Evolutionary conservation across 2,888 invertebrate genomes (phyloP).

Genomic region (Drosophila recens): DNA sequence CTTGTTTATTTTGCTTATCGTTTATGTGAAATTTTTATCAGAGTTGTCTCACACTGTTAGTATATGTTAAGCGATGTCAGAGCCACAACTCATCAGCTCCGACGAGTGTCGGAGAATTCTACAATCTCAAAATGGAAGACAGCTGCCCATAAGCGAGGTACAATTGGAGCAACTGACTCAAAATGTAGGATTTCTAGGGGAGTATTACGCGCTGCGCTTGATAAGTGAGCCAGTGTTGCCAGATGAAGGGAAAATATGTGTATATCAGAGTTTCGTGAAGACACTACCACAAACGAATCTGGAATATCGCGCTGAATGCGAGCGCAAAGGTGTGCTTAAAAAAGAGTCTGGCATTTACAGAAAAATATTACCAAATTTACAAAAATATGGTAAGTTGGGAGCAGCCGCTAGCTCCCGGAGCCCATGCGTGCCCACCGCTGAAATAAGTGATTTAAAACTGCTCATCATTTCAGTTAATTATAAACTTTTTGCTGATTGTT

Average conservation of each 20-base stretch:
- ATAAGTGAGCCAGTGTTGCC: background rate
- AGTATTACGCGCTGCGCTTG: constrained; percentile 8
- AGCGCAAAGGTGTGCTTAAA: constrained; percentile 5
- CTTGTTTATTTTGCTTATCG: background rate
- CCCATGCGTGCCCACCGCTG: too few relatives aligned
- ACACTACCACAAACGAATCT: constrained; percentile 18
- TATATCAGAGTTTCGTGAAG: constrained; percentile 7
- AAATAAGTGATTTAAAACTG: background rate
- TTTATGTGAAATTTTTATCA: background rate
- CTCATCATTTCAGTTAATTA: background rate
- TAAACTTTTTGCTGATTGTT: constrained; percentile 6
- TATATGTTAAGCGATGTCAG: background rate
- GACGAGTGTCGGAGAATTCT: constrained; percentile 13
- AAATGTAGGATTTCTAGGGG: constrained; percentile 3
- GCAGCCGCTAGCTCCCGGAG: too few relatives aligned
- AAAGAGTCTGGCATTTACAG: constrained; percentile 7
- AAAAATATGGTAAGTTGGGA: constrained; percentile 1
- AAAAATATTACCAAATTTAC: constrained; percentile 6
- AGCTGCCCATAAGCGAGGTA: background rate
- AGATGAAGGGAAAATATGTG: background rate
- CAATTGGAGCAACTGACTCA: background rate
- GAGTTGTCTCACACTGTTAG: background rate
- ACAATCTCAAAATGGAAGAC: background rate
- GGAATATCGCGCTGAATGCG: constrained; percentile 9
- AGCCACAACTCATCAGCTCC: constrained; percentile 1